phyloP scores from a whole-genome alignment of 2,888 invertebrate species.

The Erebia ligea region DNA sequence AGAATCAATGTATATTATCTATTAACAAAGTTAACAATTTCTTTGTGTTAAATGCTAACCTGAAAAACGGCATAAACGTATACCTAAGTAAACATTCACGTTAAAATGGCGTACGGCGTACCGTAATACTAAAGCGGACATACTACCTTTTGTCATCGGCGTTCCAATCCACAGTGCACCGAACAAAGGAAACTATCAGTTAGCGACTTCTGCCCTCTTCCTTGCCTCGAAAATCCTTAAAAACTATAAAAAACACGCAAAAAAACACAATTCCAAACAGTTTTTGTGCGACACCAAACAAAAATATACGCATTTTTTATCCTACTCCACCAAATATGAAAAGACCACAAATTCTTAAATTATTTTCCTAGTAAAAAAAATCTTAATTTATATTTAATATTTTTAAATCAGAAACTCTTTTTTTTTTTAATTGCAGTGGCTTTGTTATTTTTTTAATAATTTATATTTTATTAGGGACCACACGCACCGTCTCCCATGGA shows the following conservation, averaged over 20 bases:
- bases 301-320: neutral
- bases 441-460: conserved; percentile 49
- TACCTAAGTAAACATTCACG: neutral
- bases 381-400: conserved; percentile 18
- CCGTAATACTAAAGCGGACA: conserved; percentile 42
- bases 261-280: conserved; percentile 27
- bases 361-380: neutral
- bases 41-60: neutral
- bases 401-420: conserved; percentile 42
- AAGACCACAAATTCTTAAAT: conserved; percentile 13
- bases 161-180: conserved; percentile 49
- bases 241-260: conserved; percentile 36
- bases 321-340: neutral
- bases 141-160: conserved; percentile 56
- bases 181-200: conserved; percentile 56
- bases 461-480: conserved; percentile 23
- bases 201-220: conserved; percentile 36
- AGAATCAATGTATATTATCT: too few species aligned
- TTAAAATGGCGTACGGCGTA: conserved; percentile 22
- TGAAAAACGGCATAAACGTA: neutral
- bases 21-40: neutral
- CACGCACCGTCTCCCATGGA: conserved; percentile 56
- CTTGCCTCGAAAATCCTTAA: conserved; percentile 37
- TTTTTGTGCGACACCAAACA: neutral
- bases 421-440: conserved; percentile 47